These are phyloP conservation scores for Drosophila mercatorum DNA, from an alignment of 2,888 invertebrate species.

Conservation along the genomic window DNA sequence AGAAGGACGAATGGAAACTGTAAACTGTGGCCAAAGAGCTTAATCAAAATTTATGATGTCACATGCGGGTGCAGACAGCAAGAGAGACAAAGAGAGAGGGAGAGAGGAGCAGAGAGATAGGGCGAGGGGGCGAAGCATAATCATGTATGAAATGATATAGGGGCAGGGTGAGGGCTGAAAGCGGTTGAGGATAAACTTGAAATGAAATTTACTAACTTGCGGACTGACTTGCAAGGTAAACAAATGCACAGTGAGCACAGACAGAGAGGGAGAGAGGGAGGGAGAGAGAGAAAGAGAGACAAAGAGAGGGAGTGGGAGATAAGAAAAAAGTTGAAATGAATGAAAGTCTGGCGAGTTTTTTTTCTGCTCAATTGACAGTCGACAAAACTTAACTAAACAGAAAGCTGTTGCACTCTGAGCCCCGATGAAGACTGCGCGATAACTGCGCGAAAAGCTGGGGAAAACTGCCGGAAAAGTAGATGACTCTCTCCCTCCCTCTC, in stretches of 20 bases:
- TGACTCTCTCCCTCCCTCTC: not conserved
- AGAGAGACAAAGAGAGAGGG: not conserved
- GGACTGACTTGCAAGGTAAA: conserved; percentile 54
- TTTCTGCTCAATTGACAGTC: conserved; percentile 55
- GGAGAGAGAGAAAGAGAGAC: not conserved
- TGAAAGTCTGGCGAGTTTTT: conserved; percentile 31
- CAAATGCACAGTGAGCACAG: conserved; percentile 34
- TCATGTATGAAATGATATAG: conserved; percentile 14
- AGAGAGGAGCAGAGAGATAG: not conserved
- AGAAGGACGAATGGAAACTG: conserved; percentile 56
- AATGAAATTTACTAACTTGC: conserved; percentile 60
- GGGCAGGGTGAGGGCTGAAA: not conserved
- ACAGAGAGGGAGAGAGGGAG: not conserved
- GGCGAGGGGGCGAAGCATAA: not conserved
- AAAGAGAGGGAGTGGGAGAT: not conserved
- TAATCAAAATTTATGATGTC: conserved; percentile 76
- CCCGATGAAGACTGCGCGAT: conserved; percentile 10
- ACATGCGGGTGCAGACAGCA: conserved; percentile 50
- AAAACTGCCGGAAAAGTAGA: conserved; percentile 9
- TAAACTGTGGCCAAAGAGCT: conserved; percentile 74
- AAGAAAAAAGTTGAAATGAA: conserved; percentile 4
- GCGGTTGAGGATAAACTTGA: conserved; percentile 35
- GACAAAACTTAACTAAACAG: conserved; percentile 25
- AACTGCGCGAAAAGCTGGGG: conserved; percentile 2
- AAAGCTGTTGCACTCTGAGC: conserved; percentile 14